Base-by-base conservation (phyloP, 2,888 invertebrate genomes). In the Eurytoma adleriae region DNA sequence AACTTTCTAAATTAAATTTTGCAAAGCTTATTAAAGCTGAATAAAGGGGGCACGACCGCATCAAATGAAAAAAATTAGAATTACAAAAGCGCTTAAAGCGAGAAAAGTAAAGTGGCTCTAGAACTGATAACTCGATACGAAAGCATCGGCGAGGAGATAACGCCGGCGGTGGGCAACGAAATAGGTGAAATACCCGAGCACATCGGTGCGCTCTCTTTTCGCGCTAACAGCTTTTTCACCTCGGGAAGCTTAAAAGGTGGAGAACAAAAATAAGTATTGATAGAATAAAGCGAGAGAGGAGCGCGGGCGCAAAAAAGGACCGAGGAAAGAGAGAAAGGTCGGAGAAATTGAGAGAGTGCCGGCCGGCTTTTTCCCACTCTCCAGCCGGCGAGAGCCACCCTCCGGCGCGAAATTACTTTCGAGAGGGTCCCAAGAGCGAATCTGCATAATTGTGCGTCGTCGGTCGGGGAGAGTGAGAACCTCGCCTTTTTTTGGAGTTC, bases 361-460 rank as follows among this genome's bases (percentile, higher is more conserved):
- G 57, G 54, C 61, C 48, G 62, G 66, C 67, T 75, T 76, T 66
- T 75, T 62, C 40, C 20, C 40, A 30, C 40, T 64, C 30, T 64
- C 30, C n/a, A 40, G 16, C 64, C 30, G 2, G 64, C 40, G 27
- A 62, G 61, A 30, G 30, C 30, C 40, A n/a, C 68, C 52, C 73
- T 67, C 57, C 69, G 27, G 70, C 68, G 64, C 68, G 62, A 82
- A 80, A 82, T 82, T 82, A 80, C 80, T 76, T 80, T 72, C 75
- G 75, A 82, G 70, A 70, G 79, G 71, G 62, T 62, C 62, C 54
- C 69, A 56, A 71, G 71, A 78, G 68, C 50, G 69, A 82, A 82
- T 82, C 62, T 80, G 64, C 82, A 82, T 82, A 82, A 82, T 82
- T 80, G 80, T 74, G 73, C 74, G 67, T 80, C 75, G 62, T 20